These are phyloP conservation scores for Natator depressus DNA, from an alignment of 2,113 vertebrate species.

Conservation along the genomic window DNA sequence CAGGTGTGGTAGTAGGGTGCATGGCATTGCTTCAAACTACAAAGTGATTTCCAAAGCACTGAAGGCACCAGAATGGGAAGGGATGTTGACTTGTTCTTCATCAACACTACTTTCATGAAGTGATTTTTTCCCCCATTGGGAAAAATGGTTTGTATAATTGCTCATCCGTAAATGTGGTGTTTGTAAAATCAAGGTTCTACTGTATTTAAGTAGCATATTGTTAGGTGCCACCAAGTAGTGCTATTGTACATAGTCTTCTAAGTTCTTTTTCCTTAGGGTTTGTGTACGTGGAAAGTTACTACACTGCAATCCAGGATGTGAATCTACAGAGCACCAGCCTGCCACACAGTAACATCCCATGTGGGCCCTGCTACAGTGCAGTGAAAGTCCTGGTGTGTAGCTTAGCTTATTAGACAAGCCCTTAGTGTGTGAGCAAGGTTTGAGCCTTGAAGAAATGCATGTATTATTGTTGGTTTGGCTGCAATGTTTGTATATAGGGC, in stretches of 20 bases:
- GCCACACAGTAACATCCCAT: not conserved
- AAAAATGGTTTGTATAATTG: not conserved
- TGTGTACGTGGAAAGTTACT: too few relatives aligned
- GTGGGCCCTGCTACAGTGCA: not conserved
- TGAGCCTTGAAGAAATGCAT: not conserved
- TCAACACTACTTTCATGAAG: not conserved
- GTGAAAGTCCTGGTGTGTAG: not conserved
- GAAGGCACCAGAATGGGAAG: not conserved
- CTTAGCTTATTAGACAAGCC: not conserved
- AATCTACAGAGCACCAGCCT: not conserved
- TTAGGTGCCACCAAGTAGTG: conserved; percentile 61
- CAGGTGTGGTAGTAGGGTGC: not conserved
- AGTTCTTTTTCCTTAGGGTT: not conserved
- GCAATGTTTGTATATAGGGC: not conserved
- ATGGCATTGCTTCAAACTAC: not conserved
- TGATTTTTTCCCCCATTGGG: not conserved
- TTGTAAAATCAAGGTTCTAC: not conserved
- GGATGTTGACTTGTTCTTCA: not conserved
- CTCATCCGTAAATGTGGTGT: not conserved
- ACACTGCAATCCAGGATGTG: not conserved
- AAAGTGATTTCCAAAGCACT: not conserved
- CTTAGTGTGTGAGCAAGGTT: not conserved
- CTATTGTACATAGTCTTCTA: conserved; percentile 49
- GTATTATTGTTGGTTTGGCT: not conserved
- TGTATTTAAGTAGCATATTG: not conserved